Evolutionary conservation across 2,888 invertebrate genomes (phyloP).

Genomic region (Clanis bilineata): DNA sequence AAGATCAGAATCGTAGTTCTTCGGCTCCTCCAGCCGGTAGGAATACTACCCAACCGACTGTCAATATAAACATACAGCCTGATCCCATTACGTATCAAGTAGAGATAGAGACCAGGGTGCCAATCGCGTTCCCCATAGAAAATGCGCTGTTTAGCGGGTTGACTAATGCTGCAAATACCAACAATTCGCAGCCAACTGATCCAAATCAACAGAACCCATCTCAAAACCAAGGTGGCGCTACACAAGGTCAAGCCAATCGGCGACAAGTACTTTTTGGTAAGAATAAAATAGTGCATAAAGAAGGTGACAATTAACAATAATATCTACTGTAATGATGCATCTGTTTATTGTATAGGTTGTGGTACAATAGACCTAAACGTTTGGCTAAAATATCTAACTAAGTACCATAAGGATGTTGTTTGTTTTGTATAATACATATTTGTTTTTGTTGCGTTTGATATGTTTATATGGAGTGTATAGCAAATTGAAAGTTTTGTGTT

Average conservation of each 20-base stretch:
- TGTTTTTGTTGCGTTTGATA: too few species aligned
- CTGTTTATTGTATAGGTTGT: not conserved
- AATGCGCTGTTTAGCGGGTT: slow-evolving; percentile 45
- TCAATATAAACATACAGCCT: slow-evolving; percentile 47
- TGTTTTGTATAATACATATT: not conserved
- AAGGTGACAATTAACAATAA: not conserved
- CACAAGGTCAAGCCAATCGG: slow-evolving; percentile 35
- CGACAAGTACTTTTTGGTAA: slow-evolving; percentile 53
- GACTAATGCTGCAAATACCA: slow-evolving; percentile 31
- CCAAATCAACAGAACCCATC: slow-evolving; percentile 21
- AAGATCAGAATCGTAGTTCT: not conserved
- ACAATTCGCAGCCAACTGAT: slow-evolving; percentile 22
- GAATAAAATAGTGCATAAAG: slow-evolving; percentile 20
- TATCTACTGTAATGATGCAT: not conserved
- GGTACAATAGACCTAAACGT: not conserved
- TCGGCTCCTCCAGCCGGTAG: slow-evolving; percentile 37
- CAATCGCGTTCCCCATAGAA: slow-evolving; percentile 55
- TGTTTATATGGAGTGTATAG: too few species aligned
- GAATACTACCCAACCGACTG: slow-evolving; percentile 45
- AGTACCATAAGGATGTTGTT: not conserved
- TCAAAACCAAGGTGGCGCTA: slow-evolving; percentile 21
- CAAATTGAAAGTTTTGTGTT: not conserved
- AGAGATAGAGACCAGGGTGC: slow-evolving; percentile 62
- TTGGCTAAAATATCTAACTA: too few species aligned
- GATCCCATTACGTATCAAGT: slow-evolving; percentile 58